Evolutionary conservation across 2,797 vertebrate species (phyloP), one percentile per base, ranked within the genome.

Genomic region (Coregonus suidteri): DNA sequence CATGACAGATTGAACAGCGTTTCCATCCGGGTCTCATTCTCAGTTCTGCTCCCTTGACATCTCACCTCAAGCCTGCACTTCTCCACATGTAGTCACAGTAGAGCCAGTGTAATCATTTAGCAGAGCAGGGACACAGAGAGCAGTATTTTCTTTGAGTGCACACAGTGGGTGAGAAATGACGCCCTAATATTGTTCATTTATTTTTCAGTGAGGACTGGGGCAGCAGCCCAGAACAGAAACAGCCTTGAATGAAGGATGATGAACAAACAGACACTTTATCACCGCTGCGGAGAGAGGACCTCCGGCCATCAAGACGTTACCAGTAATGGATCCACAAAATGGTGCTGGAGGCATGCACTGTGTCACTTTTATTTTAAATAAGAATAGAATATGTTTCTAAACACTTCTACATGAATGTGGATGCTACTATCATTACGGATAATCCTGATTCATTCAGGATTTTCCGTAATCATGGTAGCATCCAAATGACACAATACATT

Each of bases 161-260:
- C 69, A 15, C 41, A 59, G 56, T n/a, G 16, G 20, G 69, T 53
- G 54, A 59, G 71, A 41, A 65, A 75, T 54, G 59, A 54, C 51
- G 37, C 34, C 73, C 67, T 77, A 30, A 75, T 54, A 15, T 41
- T 34, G 16, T 35, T 73, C 64, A 31, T 71, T 77, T 30, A 80
- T 76, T 65, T 71, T 41, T 73, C 31, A 51, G 52, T 72, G 6
- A 65, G 20, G 62, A 47, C 41, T 56, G 52, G 69, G 59, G 47
- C 31, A 59, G 34, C n/a, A 56, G 62, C 68, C 69, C 34, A 16
- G 52, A 3, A 41, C 56, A 71, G 59, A n/a, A 76, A 56, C 30
- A 75, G 65, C 59, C 62, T 11, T 70, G 69, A 2, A 79, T 67
- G 74, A 76, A 76, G 65, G 54, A 84, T 64, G 20, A 76, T 54